Evolutionary conservation across 2,888 invertebrate species (phyloP), one percentile per base, ranked within the genome.

Genomic region (Sarcophaga caerulescens): DNA sequence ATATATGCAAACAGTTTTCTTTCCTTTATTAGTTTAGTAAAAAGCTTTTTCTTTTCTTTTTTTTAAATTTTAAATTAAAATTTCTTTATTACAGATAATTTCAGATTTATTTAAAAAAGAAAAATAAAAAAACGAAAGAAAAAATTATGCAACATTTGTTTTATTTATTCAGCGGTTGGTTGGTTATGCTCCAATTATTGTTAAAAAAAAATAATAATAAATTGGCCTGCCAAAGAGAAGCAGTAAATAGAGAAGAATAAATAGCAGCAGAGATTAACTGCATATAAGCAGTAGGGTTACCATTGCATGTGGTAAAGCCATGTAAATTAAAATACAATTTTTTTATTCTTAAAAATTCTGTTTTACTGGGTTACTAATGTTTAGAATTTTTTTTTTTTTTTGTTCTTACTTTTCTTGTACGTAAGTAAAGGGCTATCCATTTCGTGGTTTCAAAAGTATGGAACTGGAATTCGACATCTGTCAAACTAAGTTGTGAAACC

Each of bases 151-250:
- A 77, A 71, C 82, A 62, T 25, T 23, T 23, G 10, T 44, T 21
- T 21, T 68, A 14, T 66, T 57, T 17, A 44, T 21, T 66, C 52
- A 35, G 10, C 10, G 52, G 25, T 44, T 35, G 52, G 23, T 35
- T 63, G 23, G 73, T 47, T 78, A 78, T 83, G 77, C 77, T 78
- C 78, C 19, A 83, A 83, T 83, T 78, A 52, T 63, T 70, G 17
- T 21, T 62, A 21, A 81, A 81, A 81, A 60, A 73, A 81, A 45
- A 35, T 1, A 25, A 25, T 10, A 35, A 35, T 35, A 35, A 35
- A 35, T 35, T 44, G 44, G 5, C 44, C 66, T 59, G 23, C 45
- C 4, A 23, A 5, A 63, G 4, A 62, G 4, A 66, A 74, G 52
- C 17, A 74, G 17, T 17, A 47, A 19, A 78, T 12, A 65, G 45